Base-by-base conservation (phyloP, 2,888 invertebrate species). In the Rosalia funebris region DNA sequence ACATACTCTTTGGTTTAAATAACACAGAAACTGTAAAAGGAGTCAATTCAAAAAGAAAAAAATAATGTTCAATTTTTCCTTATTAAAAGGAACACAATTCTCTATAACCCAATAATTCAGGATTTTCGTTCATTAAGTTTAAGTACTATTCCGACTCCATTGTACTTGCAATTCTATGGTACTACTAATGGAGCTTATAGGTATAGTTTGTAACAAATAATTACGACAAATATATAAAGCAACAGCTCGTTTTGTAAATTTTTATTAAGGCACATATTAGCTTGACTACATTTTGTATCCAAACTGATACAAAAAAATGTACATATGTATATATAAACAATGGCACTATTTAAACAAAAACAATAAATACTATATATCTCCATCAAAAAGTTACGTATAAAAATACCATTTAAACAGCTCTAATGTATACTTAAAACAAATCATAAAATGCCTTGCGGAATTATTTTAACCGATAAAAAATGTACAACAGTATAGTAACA, bases 211-310 rank as follows among this genome's bases (percentile, higher is more conserved):
- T n/a, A n/a, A n/a, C n/a, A n/a, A n/a, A n/a, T n/a, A n/a, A n/a
- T n/a, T n/a, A n/a, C n/a, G n/a, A n/a, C n/a, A n/a, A n/a, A n/a
- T n/a, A n/a, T n/a, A n/a, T n/a, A n/a, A n/a, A n/a, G n/a, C n/a
- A n/a, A n/a, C n/a, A n/a, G n/a, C n/a, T n/a, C n/a, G 1, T 39
- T 50, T 50, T 50, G 12, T 39, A 50, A 50, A 57, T 44, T 66
- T 68, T 68, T 62, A 62, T 66, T 70, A 70, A 69, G 70, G 70
- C 70, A 70, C 70, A 64, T 67, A 57, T 69, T 62, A 65, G 64
- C 65, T 62, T 63, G 63, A 66, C 64, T 70, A 67, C 44, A 66
- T 59, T 37, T 37, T 50, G 19, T 37, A 25, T 55, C 48, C 47
- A 60, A 45, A 63, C 46, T 54, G 57, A 54, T 63, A 61, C 52